These are phyloP conservation scores for Bambusicola thoracicus DNA, from an alignment of 2,113 vertebrate species.

Conservation along the genomic window DNA sequence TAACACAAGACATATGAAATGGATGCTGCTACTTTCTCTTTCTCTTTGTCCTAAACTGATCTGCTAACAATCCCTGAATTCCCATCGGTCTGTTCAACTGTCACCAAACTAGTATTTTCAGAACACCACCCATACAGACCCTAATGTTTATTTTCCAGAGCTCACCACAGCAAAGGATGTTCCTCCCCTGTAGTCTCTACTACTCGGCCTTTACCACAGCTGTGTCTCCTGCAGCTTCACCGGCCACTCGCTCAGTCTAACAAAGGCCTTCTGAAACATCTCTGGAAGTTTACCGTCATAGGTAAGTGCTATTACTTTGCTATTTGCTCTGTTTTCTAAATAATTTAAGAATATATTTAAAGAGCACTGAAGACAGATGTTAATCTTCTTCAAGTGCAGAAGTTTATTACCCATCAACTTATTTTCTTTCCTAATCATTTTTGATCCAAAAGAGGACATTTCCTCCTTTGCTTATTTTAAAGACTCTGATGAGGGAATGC, in stretches of 20 bases:
- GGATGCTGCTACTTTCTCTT: background rate
- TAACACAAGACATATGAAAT: background rate
- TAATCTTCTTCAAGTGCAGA: background rate
- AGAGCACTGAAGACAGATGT: background rate
- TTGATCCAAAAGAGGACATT: background rate
- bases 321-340: background rate
- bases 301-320: background rate
- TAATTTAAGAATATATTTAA: background rate
- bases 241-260: background rate
- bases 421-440: background rate
- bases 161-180: background rate
- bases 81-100: background rate
- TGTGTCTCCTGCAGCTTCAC: background rate
- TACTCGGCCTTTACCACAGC: background rate
- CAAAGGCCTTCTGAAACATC: background rate
- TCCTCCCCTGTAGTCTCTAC: background rate
- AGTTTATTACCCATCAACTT: background rate
- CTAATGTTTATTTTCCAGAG: background rate
- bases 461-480: background rate
- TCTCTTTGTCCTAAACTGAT: background rate
- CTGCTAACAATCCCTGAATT: background rate
- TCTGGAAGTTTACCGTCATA: background rate
- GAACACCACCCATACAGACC: background rate
- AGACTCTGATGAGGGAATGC: background rate
- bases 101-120: background rate